Conservation (phyloP, 2,888 invertebrate species). For the Meiosimyza platycephala region DNA sequence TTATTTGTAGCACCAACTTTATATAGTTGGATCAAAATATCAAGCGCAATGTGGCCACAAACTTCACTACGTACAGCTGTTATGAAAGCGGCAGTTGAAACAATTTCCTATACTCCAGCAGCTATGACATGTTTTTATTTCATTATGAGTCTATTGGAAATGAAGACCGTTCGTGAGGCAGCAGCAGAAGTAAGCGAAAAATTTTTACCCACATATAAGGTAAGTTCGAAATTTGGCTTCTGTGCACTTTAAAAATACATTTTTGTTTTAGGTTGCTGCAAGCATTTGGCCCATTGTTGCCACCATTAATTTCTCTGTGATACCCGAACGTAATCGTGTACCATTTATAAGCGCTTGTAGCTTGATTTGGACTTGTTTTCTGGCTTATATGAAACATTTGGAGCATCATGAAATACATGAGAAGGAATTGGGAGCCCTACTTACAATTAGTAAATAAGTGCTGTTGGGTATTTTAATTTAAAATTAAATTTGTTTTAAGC, state of each 20-base stretch:
- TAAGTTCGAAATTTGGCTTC: slow-evolving; percentile 31
- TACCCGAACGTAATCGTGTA: slow-evolving; percentile 79
- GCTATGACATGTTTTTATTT: slow-evolving; percentile 84
- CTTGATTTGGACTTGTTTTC: slow-evolving; percentile 80
- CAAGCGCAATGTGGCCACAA: slow-evolving; percentile 82
- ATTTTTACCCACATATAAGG: slow-evolving; percentile 78
- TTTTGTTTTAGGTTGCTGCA: slow-evolving; percentile 71
- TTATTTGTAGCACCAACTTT: slow-evolving; percentile 85
- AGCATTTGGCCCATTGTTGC: slow-evolving; percentile 80
- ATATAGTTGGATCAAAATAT: slow-evolving; percentile 82
- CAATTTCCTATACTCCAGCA: slow-evolving; percentile 79
- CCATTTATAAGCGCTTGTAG: slow-evolving; percentile 79
- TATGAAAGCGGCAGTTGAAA: slow-evolving; percentile 81
- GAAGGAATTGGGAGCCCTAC: slow-evolving; percentile 3
- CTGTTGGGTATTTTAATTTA: no score
- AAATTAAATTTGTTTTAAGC: no score
- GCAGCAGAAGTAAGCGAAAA: slow-evolving; percentile 77
- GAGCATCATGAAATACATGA: slow-evolving; percentile 66
- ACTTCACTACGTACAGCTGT: slow-evolving; percentile 76
- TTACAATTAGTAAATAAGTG: no score
- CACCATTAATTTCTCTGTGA: slow-evolving; percentile 77
- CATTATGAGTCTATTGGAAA: slow-evolving; percentile 80
- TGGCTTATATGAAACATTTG: slow-evolving; percentile 81
- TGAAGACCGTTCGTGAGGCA: slow-evolving; percentile 73
- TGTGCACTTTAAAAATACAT: background rate